phyloP scores from a whole-genome alignment of 2,797 vertebrate species.

The Macropus fuliginosus region DNA sequence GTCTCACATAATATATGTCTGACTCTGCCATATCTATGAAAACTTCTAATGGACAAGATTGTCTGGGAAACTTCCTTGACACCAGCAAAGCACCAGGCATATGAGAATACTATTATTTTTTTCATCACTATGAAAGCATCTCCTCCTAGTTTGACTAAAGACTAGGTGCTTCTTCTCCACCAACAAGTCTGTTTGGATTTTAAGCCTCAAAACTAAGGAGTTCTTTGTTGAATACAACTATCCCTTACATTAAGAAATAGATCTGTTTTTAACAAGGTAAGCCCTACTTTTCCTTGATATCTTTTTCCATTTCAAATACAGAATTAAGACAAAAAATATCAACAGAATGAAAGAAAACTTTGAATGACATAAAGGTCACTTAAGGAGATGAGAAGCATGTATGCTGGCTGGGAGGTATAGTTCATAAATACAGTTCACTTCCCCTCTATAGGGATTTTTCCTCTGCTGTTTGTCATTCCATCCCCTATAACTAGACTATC shows the following conservation, averaged over 20 bases:
- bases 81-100: not conserved
- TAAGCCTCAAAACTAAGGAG: not conserved
- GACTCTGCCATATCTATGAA: not conserved
- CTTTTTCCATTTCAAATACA: not conserved
- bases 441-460: not conserved
- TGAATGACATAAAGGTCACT: not conserved
- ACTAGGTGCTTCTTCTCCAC: not conserved
- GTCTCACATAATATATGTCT: not conserved
- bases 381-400: not conserved
- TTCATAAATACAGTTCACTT: not conserved
- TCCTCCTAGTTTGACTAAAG: not conserved
- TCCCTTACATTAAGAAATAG: not conserved
- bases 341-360: not conserved
- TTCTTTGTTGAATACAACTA: not conserved
- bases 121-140: not conserved
- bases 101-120: not conserved
- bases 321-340: not conserved
- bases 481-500: not conserved
- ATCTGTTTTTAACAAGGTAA: not conserved
- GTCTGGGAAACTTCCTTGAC: not conserved
- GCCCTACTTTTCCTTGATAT: not conserved
- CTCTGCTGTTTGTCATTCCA: not conserved
- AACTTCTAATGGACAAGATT: not conserved
- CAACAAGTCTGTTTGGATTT: not conserved
- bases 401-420: not conserved